Conservation (phyloP, 2,113 vertebrate species). For the Coryphaenoides rupestris region DNA sequence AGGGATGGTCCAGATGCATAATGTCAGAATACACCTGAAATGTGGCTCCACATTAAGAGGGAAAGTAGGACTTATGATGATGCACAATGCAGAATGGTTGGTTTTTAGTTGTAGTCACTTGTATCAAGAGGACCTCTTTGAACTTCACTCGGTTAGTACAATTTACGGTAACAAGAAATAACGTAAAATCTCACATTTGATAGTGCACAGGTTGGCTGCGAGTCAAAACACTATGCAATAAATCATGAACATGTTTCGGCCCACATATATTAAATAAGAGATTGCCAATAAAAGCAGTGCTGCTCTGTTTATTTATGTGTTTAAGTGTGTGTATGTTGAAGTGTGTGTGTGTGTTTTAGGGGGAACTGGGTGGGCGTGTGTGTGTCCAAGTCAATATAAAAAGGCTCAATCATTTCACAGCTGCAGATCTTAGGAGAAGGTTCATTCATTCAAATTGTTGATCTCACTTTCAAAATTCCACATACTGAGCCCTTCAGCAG, state of each 20-base stretch:
- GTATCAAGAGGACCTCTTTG: no score
- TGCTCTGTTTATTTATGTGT: slow-evolving; percentile 27
- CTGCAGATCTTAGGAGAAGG: slow-evolving; percentile 72
- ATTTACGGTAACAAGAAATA: no score
- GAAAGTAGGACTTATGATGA: no score
- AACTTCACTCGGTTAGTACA: no score
- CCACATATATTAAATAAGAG: slow-evolving; percentile 75
- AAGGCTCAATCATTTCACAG: slow-evolving; percentile 64
- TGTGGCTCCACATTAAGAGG: no score
- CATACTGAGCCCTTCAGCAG: slow-evolving; percentile 70
- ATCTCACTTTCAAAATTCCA: slow-evolving; percentile 81
- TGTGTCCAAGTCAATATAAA: slow-evolving; percentile 63
- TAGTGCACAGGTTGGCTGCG: no score
- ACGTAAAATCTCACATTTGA: no score
- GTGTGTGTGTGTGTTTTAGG: slow-evolving; percentile 32
- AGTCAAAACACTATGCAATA: no score
- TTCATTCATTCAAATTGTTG: slow-evolving; percentile 84
- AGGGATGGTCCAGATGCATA: slow-evolving; percentile 44
- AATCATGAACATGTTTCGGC: slow-evolving; percentile 26
- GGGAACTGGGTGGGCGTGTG: no score
- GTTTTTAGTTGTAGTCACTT: no score
- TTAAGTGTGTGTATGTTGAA: slow-evolving; percentile 50
- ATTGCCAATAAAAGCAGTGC: slow-evolving; percentile 67
- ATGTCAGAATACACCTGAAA: slow-evolving; percentile 16
- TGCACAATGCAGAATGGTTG: no score